Evolutionary conservation across 1,140 invertebrate species (phyloP), one percentile per base, ranked within the genome.

Genomic region (Homalodisca vitripennis): DNA sequence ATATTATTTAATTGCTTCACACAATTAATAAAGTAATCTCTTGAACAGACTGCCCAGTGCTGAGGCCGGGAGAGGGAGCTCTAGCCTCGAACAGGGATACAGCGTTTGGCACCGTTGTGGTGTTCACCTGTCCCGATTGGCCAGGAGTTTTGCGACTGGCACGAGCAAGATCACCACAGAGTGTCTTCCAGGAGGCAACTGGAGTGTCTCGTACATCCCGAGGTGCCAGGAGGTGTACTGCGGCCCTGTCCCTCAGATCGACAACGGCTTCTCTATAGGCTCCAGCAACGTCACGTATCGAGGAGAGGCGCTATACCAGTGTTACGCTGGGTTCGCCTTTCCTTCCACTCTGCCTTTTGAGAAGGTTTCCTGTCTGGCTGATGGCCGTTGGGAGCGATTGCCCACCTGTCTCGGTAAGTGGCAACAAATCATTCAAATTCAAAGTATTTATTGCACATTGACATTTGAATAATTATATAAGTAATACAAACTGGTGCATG

Each of bases 151-250:
- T 79, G 91, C 93, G 22, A 97, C 93, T 66, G 94, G 94, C 73
- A 92, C 92, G 78, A 82, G 86, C 53, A 87, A 89, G 76, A 90
- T 97, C 71, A 88, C 88, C 3, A 95, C 93, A 0, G 87, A 92
- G 80, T 97, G 94, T 83, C 79, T 90, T 73, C 89, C 89, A 73
- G 92, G 95, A 75, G 96, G 96, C 65, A 92, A 94, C 77, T 98
- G 96, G 96, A 95, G 93, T 17, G 86, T 92, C 26, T 89, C 87
- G 34, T 94, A 95, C 77, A 95, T 98, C 77, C 95, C 96, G 2
- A 90, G 91, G 78, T 98, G 96, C 81, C 96, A 98, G 88, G 94
- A 97, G 84, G 92, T 97, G 20, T 98, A 98, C 78, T 98, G 96
- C 80, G 95, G 95, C 65, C 94, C 95, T 32, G 95, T 98, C 27